These are phyloP conservation scores for Anodontia alba DNA, from an alignment of 2,888 invertebrate species.

Conservation along the genomic window DNA sequence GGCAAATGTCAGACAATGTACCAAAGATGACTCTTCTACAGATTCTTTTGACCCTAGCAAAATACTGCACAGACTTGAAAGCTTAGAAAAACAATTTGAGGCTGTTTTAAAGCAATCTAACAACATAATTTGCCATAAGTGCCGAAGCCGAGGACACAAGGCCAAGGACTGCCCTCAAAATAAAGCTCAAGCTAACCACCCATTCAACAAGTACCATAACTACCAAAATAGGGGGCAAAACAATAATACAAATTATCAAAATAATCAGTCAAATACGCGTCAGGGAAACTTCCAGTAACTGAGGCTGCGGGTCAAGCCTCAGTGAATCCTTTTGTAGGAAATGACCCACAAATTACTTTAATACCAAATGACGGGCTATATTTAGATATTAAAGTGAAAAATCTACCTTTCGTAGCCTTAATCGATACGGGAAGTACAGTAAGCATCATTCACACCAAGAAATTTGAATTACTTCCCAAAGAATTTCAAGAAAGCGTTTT, in stretches of 20 bases:
- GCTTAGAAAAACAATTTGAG: neutral
- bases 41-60: neutral
- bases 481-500: neutral
- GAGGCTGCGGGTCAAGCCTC: too few species aligned
- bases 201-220: neutral
- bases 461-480: neutral
- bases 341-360: neutral
- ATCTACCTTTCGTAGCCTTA: neutral
- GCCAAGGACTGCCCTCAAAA: neutral
- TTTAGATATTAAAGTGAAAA: neutral
- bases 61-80: neutral
- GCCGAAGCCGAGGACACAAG: neutral
- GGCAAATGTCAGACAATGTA: neutral
- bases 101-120: neutral
- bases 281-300: too few species aligned
- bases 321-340: neutral
- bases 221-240: neutral
- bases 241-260: too few species aligned
- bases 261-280: too few species aligned
- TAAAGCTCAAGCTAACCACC: neutral
- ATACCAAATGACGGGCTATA: neutral
- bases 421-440: neutral
- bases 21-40: neutral
- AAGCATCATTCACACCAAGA: neutral
- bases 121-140: neutral